Evolutionary conservation across 64 coral and sea anemone genomes (phyloP).

Genomic region (Porites australiensis): DNA sequence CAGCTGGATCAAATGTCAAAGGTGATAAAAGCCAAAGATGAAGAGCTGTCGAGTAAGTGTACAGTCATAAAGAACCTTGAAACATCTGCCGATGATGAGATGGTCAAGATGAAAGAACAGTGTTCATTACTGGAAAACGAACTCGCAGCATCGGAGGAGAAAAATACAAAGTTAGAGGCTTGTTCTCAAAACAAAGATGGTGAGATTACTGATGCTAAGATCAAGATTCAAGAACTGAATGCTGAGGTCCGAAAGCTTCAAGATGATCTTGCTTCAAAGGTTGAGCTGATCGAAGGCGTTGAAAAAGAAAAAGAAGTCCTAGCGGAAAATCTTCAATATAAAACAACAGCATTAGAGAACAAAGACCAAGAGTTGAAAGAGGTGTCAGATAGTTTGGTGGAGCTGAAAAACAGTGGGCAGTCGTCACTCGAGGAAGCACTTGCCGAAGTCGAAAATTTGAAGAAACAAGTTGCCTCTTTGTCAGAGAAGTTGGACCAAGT

Average conservation of each 20-base stretch:
- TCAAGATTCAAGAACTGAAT: conserved; percentile 2
- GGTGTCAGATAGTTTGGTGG: not conserved
- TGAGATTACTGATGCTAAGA: not conserved
- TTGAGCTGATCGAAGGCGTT: conserved; percentile 1
- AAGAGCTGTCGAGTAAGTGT: not conserved
- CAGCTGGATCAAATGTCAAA: conserved; percentile 2
- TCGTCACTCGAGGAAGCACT: conserved; percentile 8
- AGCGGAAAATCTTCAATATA: not conserved
- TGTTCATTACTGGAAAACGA: not conserved
- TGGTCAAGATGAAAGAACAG: conserved; percentile 12
- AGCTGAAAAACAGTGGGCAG: conserved; percentile 13
- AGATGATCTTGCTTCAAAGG: conserved; percentile 3
- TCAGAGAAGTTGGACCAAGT: conserved; percentile 27
- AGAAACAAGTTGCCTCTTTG: conserved; percentile 7
- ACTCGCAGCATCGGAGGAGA: not conserved
- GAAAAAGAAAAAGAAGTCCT: not conserved
- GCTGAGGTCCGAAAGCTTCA: not conserved
- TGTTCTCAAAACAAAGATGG: not conserved
- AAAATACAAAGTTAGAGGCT: not conserved
- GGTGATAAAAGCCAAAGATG: conserved; percentile 26
- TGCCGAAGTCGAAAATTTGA: conserved; percentile 7
- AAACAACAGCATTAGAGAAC: conserved; percentile 1
- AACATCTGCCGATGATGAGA: not conserved
- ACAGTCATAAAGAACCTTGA: conserved; percentile 10
- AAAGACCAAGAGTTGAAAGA: conserved; percentile 58